These are phyloP conservation scores for Branchellion lobata DNA, from an alignment of 2,888 invertebrate genomes.

Conservation along the genomic window DNA sequence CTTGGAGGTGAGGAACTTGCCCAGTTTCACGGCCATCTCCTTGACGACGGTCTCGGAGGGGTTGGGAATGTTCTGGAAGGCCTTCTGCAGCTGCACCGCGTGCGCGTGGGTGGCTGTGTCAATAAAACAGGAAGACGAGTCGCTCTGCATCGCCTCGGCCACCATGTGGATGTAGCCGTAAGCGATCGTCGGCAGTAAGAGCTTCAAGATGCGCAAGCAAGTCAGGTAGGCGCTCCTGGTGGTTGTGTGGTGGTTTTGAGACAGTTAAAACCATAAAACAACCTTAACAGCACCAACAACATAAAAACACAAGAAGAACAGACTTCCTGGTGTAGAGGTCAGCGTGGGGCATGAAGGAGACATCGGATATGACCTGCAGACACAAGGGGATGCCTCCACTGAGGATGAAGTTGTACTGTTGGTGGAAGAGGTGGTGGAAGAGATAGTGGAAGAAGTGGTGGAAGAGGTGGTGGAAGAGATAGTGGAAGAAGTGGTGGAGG, in stretches of 20 bases:
- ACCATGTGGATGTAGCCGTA: slow-evolving; percentile 66
- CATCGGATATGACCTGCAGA: slow-evolving; percentile 79
- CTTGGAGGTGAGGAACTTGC: slow-evolving; percentile 78
- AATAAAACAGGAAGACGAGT: slow-evolving; percentile 64
- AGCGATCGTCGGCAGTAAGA: slow-evolving; percentile 82
- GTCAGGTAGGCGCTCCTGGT: slow-evolving; percentile 80
- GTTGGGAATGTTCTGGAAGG: slow-evolving; percentile 79
- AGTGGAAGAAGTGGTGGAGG: no score
- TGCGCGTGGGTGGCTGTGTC: slow-evolving; percentile 61
- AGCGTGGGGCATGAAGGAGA: slow-evolving; percentile 77
- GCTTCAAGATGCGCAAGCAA: slow-evolving; percentile 82
- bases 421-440: not conserved
- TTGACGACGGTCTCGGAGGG: slow-evolving; percentile 80
- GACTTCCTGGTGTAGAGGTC: slow-evolving; percentile 73
- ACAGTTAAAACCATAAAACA: no score
- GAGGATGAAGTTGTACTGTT: slow-evolving; percentile 67
- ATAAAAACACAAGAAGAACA: not conserved
- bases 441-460: no score
- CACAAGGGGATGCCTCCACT: slow-evolving; percentile 64
- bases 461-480: no score
- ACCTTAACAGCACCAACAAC: no score
- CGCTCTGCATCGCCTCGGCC: slow-evolving; percentile 67
- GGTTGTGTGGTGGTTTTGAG: no score
- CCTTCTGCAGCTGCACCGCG: slow-evolving; percentile 73
- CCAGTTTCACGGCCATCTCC: slow-evolving; percentile 79